Percentiles rank a stretch among this genome's conserved stretches.
phyloP scores from a whole-genome alignment of 2,113 vertebrate genomes.

The Brevimyrus niger region DNA sequence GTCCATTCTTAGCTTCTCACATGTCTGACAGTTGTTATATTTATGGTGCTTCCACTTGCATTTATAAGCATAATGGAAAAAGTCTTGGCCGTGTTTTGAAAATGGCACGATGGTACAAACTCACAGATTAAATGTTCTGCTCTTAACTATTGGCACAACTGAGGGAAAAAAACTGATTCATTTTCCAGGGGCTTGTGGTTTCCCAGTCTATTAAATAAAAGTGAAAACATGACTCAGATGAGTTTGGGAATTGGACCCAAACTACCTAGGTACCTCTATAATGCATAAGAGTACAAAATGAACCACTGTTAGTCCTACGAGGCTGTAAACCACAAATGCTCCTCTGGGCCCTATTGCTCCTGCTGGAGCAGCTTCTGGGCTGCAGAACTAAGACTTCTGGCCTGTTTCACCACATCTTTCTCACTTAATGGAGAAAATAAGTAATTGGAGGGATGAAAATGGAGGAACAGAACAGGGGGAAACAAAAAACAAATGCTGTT shows the following conservation, averaged over 20 bases:
- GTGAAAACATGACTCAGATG: background rate
- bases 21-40: background rate
- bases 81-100: background rate
- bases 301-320: conserved; percentile 8
- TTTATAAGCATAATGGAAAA: background rate
- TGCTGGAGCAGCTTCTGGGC: conserved; percentile 88
- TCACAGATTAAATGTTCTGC: background rate
- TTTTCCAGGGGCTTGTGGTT: background rate
- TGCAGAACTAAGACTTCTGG: conserved; percentile 82
- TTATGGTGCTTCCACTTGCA: background rate
- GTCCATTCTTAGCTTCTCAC: background rate
- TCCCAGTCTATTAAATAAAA: background rate
- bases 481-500: conserved; percentile 16
- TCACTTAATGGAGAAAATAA: conserved; percentile 58
- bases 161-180: background rate
- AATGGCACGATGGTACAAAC: background rate
- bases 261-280: background rate
- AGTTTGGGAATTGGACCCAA: background rate
- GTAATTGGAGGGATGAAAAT: conserved; percentile 41
- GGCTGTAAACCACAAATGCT: background rate
- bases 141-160: background rate
- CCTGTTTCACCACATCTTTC: conserved; percentile 97
- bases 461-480: conserved; percentile 34
- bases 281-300: background rate
- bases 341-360: conserved; percentile 62